Evolutionary conservation across 2,888 invertebrate genomes (phyloP).

Genomic region (Bombylius major): DNA sequence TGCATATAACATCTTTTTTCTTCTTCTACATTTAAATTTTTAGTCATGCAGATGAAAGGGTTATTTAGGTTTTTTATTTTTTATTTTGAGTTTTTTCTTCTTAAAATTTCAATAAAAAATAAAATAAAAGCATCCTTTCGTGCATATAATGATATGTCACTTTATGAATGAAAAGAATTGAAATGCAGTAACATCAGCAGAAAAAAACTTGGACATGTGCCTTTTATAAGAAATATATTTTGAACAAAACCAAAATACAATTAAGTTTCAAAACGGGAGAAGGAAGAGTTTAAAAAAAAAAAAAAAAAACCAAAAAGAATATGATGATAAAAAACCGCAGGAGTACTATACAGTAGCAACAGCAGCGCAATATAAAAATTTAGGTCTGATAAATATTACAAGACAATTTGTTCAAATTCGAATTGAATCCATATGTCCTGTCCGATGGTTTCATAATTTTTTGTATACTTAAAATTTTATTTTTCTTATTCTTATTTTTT

Average conservation of each 20-base stretch:
- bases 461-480: no score
- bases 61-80: no score
- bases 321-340: neutral
- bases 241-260: neutral
- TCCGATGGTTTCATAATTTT: neutral
- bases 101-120: neutral
- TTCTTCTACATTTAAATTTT: no score
- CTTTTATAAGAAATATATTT: neutral
- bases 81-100: no score
- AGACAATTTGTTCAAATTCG: neutral
- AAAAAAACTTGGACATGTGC: neutral
- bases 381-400: neutral
- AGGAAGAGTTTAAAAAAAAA: neutral
- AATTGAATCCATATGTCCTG: neutral
- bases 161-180: neutral
- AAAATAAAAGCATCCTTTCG: neutral
- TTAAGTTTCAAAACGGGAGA: neutral
- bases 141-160: neutral
- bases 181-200: neutral
- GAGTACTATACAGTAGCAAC: neutral
- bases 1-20: no score
- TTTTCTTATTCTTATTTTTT: no score
- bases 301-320: neutral
- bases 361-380: neutral
- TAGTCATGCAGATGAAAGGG: no score